Evolutionary conservation across 2,113 vertebrate species (phyloP).

Genomic region (Oncorhynchus masou): DNA sequence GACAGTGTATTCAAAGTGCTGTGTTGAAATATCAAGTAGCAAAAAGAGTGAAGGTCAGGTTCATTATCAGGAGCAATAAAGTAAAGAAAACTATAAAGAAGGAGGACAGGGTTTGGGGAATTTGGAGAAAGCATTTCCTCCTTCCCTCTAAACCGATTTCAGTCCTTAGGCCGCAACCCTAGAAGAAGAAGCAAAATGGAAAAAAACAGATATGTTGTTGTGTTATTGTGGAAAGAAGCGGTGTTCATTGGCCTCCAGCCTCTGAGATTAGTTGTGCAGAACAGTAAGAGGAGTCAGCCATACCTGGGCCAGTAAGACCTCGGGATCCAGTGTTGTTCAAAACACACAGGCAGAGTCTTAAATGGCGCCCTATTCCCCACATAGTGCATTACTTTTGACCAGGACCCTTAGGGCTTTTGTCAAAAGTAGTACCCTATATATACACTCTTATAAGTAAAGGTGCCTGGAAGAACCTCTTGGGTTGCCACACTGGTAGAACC

Average conservation of each 20-base stretch:
- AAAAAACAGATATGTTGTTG: conserved; percentile 4
- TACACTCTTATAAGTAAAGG: too few species aligned
- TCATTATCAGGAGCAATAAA: too few species aligned
- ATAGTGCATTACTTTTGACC: too few species aligned
- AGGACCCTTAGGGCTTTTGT: too few species aligned
- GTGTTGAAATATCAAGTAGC: too few species aligned
- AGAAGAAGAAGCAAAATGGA: neutral
- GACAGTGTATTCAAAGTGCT: too few species aligned
- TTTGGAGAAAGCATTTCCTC: neutral
- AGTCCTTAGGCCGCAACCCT: neutral
- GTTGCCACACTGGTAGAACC: too few species aligned
- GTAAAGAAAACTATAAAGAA: too few species aligned
- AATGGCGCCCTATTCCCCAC: too few species aligned
- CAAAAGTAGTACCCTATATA: too few species aligned
- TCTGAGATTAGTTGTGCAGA: conserved; percentile 17
- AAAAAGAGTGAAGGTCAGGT: too few species aligned
- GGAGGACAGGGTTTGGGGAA: neutral
- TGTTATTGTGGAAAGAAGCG: conserved; percentile 5
- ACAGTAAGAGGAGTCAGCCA: conserved; percentile 4
- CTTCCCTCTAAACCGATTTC: neutral
- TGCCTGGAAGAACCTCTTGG: too few species aligned
- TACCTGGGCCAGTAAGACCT: conserved; percentile 8
- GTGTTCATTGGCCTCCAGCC: conserved; percentile 18
- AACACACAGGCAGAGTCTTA: neutral
- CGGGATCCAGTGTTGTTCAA: neutral